Evolutionary conservation across 2,888 invertebrate species (phyloP), one percentile per base, ranked within the genome.

Genomic region (Drosophila niveifrons): DNA sequence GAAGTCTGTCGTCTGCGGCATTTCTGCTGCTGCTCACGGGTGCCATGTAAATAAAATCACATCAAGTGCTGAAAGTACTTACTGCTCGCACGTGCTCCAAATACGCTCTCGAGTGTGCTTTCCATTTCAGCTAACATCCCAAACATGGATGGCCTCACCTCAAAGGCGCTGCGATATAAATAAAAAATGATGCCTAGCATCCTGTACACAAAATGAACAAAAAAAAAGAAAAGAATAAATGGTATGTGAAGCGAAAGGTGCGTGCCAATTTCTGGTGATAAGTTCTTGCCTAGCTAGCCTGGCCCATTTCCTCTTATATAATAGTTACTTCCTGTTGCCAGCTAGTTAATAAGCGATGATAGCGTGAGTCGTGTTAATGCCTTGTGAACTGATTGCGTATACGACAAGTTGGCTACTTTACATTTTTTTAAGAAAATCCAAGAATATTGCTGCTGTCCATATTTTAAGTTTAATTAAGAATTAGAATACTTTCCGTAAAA

Each of bases 61-160:
- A 71, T 75, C 77, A 69, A 79, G 73, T 85, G 77, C 72, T 79
- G 71, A 79, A 73, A 55, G 72, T 77, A 72, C 80, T 72, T 68
- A 59, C 68, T 65, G 56, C 34, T 66, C 28, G 80, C 76, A 88
- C 85, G 80, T 83, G 83, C 77, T 85, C 88, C 82, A 88, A 77
- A 83, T 85, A 82, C 63, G 77, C 83, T 88, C 71, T 88, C 65
- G 82, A 79, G 85, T 83, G 85, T 83, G 77, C 88, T 83, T 83
- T 83, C 83, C 85, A 88, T 88, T 88, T 83, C 83, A 88, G 53
- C 82, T 73, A 82, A 72, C 79, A 78, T 48, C 61, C 55, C 48
- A 70, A 31, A 44, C 44, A 34, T n/a, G 36, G 6, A 34, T n/a
- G 36, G 6, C 55, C 55, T 46, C 52, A 53, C 64, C 59, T 67